phyloP scores from a whole-genome alignment of 2,888 invertebrate genomes.

The Polydrusus pterygomalis region DNA sequence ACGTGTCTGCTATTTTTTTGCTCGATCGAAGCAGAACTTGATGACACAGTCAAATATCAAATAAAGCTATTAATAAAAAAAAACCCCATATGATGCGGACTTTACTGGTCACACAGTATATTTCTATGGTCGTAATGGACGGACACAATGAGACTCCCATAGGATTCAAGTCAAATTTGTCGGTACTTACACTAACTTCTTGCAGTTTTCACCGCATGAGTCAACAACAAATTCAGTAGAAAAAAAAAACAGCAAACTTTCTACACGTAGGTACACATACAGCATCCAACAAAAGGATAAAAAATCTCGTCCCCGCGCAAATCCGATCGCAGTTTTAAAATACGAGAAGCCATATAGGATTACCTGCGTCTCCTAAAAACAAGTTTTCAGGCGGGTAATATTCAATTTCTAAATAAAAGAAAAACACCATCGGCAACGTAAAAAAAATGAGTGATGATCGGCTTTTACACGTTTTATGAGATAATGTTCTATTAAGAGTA shows the following conservation, averaged over 20 bases:
- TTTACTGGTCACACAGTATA: too few species aligned
- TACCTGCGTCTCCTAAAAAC: conserved; percentile 39
- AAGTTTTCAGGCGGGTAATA: conserved; percentile 33
- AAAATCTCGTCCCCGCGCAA: conserved; percentile 35
- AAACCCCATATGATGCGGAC: too few species aligned
- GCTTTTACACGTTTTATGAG: conserved; percentile 20
- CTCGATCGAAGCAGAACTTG: too few species aligned
- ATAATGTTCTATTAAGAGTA: conserved; percentile 16
- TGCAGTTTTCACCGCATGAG: neutral
- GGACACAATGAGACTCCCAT: too few species aligned
- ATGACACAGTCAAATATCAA: too few species aligned
- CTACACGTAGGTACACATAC: conserved; percentile 1
- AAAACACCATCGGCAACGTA: neutral
- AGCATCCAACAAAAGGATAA: conserved; percentile 16
- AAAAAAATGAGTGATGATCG: conserved; percentile 29
- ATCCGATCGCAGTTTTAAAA: conserved; percentile 41
- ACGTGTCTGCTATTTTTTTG: too few species aligned
- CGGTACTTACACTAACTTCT: too few species aligned
- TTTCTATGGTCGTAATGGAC: too few species aligned
- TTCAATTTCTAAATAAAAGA: conserved; percentile 39
- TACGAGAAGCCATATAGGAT: conserved; percentile 45
- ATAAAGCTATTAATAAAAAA: too few species aligned
- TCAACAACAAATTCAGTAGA: conserved; percentile 31
- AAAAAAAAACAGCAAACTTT: conserved; percentile 18
- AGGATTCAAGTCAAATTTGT: too few species aligned